Evolutionary conservation across 1,140 invertebrate species (phyloP), one percentile per base, ranked within the genome.

Genomic region (Branchinecta lindahli): DNA sequence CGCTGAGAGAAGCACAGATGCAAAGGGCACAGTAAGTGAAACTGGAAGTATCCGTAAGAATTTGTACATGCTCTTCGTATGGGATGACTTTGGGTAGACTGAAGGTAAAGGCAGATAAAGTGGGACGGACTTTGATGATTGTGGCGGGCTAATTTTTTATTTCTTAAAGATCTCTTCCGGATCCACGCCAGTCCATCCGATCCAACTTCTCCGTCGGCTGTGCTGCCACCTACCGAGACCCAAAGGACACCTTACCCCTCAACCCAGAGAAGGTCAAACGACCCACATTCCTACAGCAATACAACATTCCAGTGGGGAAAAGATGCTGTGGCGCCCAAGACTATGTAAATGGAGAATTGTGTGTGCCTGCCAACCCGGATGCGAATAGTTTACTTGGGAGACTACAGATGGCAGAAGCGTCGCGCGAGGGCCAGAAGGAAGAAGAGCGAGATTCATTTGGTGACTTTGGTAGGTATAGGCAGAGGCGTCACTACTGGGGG

Each of bases 221-320:
- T 61, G 12, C 52, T 6, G 4, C 52, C 12, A 61, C 12, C 18
- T 61, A 61, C 18, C 12, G 52, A 61, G 52, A 61, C 12, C 52
- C 52, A 20, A 61, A 61, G 18, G 52, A 61, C 18, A 61, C 52
- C 18, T 12, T 61, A 61, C 52, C 12, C 12, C 52, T 20, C 52
- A 61, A 12, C 6, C 12, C 52, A 12, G 33, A 33, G 33, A 12
- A 20, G 12, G 6, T 20, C 52, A 61, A 61, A 20, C 12, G 52
- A 20, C 52, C 52, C 52, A 61, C 52, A 61, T 61, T 61, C 52
- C 52, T 61, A 15, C 52, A 61, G 52, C 52, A 61, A 61, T 61
- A 61, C 18, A 61, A 61, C 52, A 61, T 61, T 61, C 52, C 52
- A 15, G 18, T 61, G 12, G 18, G 52, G 12, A 12, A 61, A 20